phyloP scores from a whole-genome alignment of 2,113 vertebrate species.

The Indri indri region DNA sequence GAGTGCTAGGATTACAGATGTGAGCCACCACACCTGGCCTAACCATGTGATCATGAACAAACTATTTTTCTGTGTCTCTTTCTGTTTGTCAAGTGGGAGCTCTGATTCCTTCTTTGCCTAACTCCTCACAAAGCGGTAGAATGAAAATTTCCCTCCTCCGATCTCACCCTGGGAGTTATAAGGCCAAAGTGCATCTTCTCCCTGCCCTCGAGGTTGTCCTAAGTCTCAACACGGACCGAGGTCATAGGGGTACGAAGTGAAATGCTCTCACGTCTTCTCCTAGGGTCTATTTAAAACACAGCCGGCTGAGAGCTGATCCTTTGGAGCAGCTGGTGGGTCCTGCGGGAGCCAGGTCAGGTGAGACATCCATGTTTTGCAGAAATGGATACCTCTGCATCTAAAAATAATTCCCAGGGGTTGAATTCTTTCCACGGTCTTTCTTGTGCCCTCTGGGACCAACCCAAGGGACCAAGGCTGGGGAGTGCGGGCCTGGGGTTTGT shows the following conservation, averaged over 20 bases:
- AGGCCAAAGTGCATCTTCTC: neutral
- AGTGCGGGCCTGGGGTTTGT: neutral
- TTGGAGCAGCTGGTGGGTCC: conserved; percentile 83
- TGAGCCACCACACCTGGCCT: neutral
- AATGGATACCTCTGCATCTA: conserved; percentile 86
- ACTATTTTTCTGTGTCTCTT: neutral
- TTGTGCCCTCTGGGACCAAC: conserved; percentile 70
- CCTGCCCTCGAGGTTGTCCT: neutral
- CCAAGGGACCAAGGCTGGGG: neutral
- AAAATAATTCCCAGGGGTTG: conserved; percentile 85
- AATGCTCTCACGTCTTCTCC: accelerated
- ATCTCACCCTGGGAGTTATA: neutral
- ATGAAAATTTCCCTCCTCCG: neutral
- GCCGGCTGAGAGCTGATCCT: conserved; percentile 69
- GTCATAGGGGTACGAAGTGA: neutral
- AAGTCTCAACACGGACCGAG: neutral
- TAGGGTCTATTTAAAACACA: conserved; percentile 20
- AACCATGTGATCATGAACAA: neutral
- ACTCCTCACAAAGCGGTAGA: neutral
- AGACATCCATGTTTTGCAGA: conserved; percentile 73
- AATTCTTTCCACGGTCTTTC: conserved; percentile 70
- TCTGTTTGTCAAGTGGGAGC: neutral
- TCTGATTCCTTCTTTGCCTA: neutral
- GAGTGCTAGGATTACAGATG: too few species aligned
- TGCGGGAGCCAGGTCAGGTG: neutral